Evolutionary conservation across 23 tunicate genomes (phyloP).

Genomic region (Halocynthia aurantium): DNA sequence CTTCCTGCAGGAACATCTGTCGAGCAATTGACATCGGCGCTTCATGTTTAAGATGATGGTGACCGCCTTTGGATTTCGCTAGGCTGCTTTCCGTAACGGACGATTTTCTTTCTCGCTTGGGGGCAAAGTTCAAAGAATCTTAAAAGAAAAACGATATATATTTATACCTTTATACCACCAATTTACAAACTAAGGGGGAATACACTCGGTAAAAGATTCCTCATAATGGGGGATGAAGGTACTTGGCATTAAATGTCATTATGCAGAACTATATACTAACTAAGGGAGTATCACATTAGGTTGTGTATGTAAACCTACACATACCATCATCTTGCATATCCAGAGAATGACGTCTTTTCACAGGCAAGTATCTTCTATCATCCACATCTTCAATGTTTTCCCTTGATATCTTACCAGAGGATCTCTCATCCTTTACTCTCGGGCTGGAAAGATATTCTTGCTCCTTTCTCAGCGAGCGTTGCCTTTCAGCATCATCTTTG

Average conservation of each 20-base stretch:
- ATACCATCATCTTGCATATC: not conserved
- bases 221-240: not conserved
- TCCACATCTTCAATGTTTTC: constrained; percentile 2
- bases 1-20: constrained; percentile 59
- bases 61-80: not conserved
- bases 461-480: not conserved
- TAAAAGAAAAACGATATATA: no score
- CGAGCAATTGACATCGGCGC: constrained; percentile 84
- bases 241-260: no score
- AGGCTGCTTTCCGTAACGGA: constrained; percentile 10
- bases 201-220: not conserved
- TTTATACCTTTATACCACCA: no score
- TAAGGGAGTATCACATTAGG: no score
- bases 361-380: not conserved
- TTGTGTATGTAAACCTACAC: no score
- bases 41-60: constrained; percentile 37
- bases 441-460: not conserved
- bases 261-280: no score
- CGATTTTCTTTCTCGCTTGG: constrained; percentile 13
- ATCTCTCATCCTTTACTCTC: not conserved
- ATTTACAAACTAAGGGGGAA: not conserved
- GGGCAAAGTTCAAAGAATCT: not conserved
- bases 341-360: constrained; percentile 7
- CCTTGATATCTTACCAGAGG: not conserved
- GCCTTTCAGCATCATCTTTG: not conserved